phyloP scores from a whole-genome alignment of 1,140 invertebrate species.

The Trachymyrmex cornetzi region DNA sequence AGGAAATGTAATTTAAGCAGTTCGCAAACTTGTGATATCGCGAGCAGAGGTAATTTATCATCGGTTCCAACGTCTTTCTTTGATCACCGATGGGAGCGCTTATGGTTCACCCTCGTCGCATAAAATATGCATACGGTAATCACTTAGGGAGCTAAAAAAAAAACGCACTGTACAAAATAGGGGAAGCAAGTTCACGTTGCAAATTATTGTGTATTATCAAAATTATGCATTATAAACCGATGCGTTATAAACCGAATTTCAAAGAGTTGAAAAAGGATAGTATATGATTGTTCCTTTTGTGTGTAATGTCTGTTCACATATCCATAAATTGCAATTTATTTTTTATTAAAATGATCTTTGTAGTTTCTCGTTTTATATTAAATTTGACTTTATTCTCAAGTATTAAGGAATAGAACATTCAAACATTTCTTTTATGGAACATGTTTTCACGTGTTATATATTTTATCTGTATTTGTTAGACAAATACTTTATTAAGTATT shows the following conservation, averaged over 20 bases:
- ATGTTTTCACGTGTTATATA: background rate
- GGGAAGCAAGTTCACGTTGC: background rate
- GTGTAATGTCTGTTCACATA: background rate
- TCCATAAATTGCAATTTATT: background rate
- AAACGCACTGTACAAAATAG: conserved; percentile 4
- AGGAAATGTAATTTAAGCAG: conserved; percentile 55
- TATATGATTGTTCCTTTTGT: background rate
- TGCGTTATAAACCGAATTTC: conserved; percentile 9
- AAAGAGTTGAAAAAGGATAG: background rate
- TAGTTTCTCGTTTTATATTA: background rate
- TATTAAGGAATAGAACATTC: background rate
- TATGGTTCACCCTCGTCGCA: background rate
- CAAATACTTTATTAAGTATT: background rate
- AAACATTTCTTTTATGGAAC: background rate
- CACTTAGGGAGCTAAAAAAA: conserved; percentile 50
- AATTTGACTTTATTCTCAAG: background rate
- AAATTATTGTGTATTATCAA: conserved; percentile 41
- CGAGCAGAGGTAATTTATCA: conserved; percentile 39
- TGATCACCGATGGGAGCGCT: conserved; percentile 43
- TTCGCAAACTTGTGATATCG: conserved; percentile 56
- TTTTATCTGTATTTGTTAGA: background rate
- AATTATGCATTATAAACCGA: conserved; percentile 14
- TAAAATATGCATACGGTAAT: conserved; percentile 64
- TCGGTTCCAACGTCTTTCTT: conserved; percentile 24
- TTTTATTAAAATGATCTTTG: background rate